Base-by-base conservation (phyloP, 1,140 invertebrate genomes). In the Leptoteleia sp. region DNA sequence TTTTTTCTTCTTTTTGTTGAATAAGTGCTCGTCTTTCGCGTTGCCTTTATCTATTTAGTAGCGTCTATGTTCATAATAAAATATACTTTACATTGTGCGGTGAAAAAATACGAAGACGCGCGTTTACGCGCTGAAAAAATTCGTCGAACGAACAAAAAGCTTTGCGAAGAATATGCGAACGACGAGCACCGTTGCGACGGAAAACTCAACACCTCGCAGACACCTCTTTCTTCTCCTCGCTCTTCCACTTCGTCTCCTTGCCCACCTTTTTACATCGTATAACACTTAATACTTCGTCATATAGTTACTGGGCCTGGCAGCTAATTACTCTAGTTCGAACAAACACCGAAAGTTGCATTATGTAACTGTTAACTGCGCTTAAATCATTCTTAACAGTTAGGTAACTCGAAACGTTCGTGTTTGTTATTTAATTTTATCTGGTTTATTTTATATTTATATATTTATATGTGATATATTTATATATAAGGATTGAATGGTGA, bases 211-310 rank as follows among this genome's bases (percentile, higher is more conserved):
- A 12, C 6, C 17, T 33, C 48, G 38, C 29, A 33, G 13, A n/a
- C n/a, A n/a, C n/a, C n/a, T n/a, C n/a, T 59, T 45, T 17, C 7
- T 43, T 45, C 11, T 33, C 4, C 13, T 22, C 12, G 19, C 33
- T 1, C 35, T 13, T 38, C 7, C 0, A 7, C 7, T 16, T 38
- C 35, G 1, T 47, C 55, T 1, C 3, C 4, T 29, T 15, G n/a
- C 12, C 8, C n/a, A 27, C 42, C 55, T 68, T 76, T 76, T 62
- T 76, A 76, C 64, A 76, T 40, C 40, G 55, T 55, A 17, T 76
- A 68, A 76, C 72, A 68, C 35, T 76, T 68, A 76, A 68, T 68
- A 76, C 31, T 76, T 67, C 35, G 54, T 47, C 48, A 62, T 76
- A 55, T 62, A 31, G n/a, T 67, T 76, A 68, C 27, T 73, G 50